Conservation (phyloP, 2,113 vertebrate genomes). For the Eudorcas thomsonii region DNA sequence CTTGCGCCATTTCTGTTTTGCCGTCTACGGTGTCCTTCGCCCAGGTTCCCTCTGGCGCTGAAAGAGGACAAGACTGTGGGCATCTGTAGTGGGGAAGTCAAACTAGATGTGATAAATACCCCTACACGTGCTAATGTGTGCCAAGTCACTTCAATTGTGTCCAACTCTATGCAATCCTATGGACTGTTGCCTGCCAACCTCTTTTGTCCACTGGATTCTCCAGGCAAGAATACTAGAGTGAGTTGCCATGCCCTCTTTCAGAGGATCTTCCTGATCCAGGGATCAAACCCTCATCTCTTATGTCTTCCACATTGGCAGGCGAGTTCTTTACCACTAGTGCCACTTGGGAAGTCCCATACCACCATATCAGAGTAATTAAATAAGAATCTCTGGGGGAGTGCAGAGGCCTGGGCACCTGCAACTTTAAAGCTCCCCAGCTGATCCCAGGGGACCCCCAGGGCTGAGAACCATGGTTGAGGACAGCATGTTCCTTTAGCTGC, state of each 20-base stretch:
- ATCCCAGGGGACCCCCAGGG: background rate
- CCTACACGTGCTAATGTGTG: background rate
- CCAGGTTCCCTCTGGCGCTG: background rate
- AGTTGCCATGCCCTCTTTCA: background rate
- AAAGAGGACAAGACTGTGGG: background rate
- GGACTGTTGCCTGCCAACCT: background rate
- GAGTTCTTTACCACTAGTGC: background rate
- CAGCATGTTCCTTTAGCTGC: background rate
- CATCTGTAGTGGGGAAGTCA: background rate
- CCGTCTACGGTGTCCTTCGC: accelerated
- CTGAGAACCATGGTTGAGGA: background rate
- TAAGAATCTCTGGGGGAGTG: background rate
- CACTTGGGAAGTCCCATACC: background rate
- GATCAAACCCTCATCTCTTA: background rate
- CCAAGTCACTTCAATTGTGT: background rate
- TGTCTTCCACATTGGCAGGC: background rate
- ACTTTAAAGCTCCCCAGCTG: background rate
- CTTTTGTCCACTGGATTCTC: background rate
- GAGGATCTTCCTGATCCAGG: background rate
- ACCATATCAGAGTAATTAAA: background rate
- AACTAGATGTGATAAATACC: background rate
- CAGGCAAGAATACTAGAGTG: background rate
- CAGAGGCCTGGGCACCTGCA: background rate
- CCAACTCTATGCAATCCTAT: background rate
- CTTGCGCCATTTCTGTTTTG: background rate